Evolutionary conservation across 2,113 vertebrate genomes (phyloP).

Genomic region (Heptranchias perlo): DNA sequence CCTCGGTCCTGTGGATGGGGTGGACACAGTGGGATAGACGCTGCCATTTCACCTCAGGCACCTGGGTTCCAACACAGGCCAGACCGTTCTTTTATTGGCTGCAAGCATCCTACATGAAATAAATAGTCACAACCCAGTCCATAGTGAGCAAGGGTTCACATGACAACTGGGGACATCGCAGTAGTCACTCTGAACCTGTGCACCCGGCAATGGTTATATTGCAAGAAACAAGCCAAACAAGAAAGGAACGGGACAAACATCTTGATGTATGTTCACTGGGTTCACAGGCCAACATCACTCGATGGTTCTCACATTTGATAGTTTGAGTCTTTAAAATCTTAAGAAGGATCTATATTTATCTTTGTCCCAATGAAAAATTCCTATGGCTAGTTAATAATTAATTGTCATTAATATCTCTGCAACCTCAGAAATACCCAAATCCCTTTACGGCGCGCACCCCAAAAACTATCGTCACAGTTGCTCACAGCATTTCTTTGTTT

Average conservation of each 20-base stretch:
- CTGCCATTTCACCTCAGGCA: neutral
- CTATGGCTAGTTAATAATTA: neutral
- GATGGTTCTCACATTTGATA: neutral
- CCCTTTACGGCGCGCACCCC: too few relatives aligned
- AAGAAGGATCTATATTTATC: neutral
- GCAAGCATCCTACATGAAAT: neutral
- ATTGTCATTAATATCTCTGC: neutral
- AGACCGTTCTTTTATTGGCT: neutral
- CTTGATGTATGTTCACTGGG: neutral
- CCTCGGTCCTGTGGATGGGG: neutral
- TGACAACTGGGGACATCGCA: neutral
- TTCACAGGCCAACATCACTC: neutral
- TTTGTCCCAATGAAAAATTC: neutral
- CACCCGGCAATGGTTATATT: neutral
- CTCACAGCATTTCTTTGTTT: neutral
- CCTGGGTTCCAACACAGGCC: neutral
- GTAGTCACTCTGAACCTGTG: neutral
- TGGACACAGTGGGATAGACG: neutral
- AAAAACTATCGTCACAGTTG: neutral
- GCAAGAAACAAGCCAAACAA: neutral
- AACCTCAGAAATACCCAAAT: constrained; percentile 9
- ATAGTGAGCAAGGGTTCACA: neutral
- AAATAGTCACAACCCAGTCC: neutral
- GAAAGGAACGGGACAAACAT: neutral
- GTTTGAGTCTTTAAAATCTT: neutral